A percentile compares a stretch with the other conserved stretches of the same genome.
phyloP scores from a whole-genome alignment of 2,113 vertebrate genomes.

The Piaya cayana region DNA sequence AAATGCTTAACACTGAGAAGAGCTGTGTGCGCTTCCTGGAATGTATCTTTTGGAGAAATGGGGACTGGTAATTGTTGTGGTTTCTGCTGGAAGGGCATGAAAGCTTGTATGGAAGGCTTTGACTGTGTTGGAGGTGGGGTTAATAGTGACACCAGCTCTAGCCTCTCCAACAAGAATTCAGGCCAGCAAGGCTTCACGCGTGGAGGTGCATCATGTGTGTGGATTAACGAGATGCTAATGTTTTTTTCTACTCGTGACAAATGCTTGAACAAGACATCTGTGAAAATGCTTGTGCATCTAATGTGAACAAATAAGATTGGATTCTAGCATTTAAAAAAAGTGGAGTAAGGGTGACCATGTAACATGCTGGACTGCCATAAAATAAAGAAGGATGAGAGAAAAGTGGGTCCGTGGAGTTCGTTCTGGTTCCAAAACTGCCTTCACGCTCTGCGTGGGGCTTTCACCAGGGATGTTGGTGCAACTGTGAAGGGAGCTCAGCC shows the following conservation, averaged over 20 bases:
- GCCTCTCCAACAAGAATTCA: not conserved
- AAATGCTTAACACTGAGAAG: not conserved
- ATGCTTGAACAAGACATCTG: not conserved
- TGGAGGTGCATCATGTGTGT: not conserved
- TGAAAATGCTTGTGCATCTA: not conserved
- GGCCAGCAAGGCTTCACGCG: not conserved
- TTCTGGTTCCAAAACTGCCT: not conserved
- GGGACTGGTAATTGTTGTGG: not conserved
- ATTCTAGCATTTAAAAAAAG: not conserved
- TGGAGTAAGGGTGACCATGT: not conserved
- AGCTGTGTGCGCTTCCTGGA: not conserved
- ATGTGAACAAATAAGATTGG: not conserved
- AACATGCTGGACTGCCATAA: accelerated
- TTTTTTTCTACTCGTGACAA: not conserved
- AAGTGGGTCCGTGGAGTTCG: not conserved
- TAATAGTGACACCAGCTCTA: not conserved
- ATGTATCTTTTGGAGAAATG: not conserved
- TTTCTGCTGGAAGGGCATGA: not conserved
- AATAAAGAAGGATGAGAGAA: not conserved
- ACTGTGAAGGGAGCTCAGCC: not conserved
- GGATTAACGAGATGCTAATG: not conserved
- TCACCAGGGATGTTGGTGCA: no score
- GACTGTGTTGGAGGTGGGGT: not conserved
- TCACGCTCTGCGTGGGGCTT: accelerated
- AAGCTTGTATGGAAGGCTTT: not conserved